Base-by-base conservation (phyloP, 2,888 invertebrate species). In the Adelognathus sp. region DNA sequence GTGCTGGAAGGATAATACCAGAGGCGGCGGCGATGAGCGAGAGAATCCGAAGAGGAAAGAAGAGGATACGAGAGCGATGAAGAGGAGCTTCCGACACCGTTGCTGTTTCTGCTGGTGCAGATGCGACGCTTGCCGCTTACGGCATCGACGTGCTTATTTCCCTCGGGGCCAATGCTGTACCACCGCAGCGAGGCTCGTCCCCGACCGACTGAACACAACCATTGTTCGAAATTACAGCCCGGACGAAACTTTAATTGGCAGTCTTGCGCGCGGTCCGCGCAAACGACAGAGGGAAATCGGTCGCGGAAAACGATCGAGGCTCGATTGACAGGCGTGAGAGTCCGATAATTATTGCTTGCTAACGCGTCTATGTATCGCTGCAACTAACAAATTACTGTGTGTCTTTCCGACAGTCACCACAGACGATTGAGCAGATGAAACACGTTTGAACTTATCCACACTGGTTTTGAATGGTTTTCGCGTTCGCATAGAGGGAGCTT, bases 101-200 rank as follows among this genome's bases (percentile, higher is more conserved):
- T 67, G 66, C 60, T 74, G 67, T 60, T 77, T 67, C 41, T 14
- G 39, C 46, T 39, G 67, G 56, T 72, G 77, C 72, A 73, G 61
- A 78, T 78, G 69, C 64, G 64, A 52, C n/a, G 27, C 52, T 52
- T 46, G n/a, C 11, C 36, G 63, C 60, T 58, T 14, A 50, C 46
- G 84, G 82, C 82, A 78, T 70, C 67, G 83, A 81, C 84, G 82
- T 83, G 82, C 81, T 82, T 78, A 78, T 78, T 78, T 78, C 78
- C 78, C 78, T 41, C 31, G 74, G 63, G 78, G 64, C 69, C 74
- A 74, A 78, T 78, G 44, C 69, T 33, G 73, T 71, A 80, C 70
- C 71, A 58, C 64, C 54, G 75, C 58, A 58, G 16, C 41, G 63
- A 60, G 60, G 24, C 54, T 21, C 36, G 44, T 63, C 44, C 50